Evolutionary conservation across 2,113 vertebrate species (phyloP), one percentile per base, ranked within the genome.

Genomic region (Nycticebus coucang): DNA sequence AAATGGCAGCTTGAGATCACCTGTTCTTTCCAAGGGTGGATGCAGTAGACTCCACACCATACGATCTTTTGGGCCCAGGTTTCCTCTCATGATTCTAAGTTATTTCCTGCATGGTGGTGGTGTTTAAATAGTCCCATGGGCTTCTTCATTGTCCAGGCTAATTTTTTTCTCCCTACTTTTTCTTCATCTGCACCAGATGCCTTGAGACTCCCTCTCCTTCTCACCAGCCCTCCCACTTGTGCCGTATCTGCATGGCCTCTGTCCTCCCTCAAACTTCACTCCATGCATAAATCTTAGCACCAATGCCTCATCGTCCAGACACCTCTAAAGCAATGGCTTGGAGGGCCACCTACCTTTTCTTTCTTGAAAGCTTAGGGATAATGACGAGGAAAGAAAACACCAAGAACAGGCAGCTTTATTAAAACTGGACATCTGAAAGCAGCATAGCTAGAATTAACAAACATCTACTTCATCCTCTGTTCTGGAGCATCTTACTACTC

Each of bases 31-130:
- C 6, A 0, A 8, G 30, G 0, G 3, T 9, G 50, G 28, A 18
- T 13, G 0, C 35, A 28, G 0, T 11, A 0, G 15, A 86, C 14
- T 14, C 22, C 6, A 55, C 4, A 75, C 0, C 5, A 35, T 8
- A 55, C 6, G 41, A 14, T 30, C 82, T 78, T 35, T 15, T 12
- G 7, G 30, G 21, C 7, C 9, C 41, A 50, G 6, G 5, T 35
- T 33, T 75, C 24, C 18, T 75, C 5, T 77, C 8, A 13, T 71
- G 66, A 53, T 87, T 81, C 26, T 68, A 59, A 91, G 17, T 41
- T 41, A 81, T 59, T 62, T 89, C 35, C 37, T 50, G 28, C n/a
- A 28, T 4, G 24, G 10, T 45, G 17, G 4, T 26, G 4, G 19
- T 11, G 21, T 57, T 75, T 87, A 37, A 88, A 59, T 59, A 2